phyloP scores from a whole-genome alignment of 2,888 invertebrate species.

The Drosophila kuntzei region DNA sequence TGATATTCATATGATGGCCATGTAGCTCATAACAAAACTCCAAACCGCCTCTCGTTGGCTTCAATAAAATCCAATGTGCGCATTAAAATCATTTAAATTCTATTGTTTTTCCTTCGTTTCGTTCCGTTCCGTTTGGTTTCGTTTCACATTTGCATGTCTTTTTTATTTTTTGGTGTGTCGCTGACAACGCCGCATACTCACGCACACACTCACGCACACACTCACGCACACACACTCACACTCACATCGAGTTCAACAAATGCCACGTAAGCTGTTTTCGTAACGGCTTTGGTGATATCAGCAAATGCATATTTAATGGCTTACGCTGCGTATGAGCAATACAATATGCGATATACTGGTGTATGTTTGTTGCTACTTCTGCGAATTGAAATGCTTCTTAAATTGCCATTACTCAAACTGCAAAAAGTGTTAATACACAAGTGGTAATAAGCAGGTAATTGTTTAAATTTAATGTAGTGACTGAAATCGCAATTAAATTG shows the following conservation, averaged over 20 bases:
- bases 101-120: conserved; percentile 68
- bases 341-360: conserved; percentile 19
- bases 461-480: neutral
- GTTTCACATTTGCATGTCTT: conserved; percentile 56
- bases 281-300: conserved; percentile 77
- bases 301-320: conserved; percentile 80
- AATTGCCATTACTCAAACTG: conserved; percentile 42
- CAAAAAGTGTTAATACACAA: conserved; percentile 17
- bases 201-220: conserved; percentile 14
- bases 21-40: conserved; percentile 64
- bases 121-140: conserved; percentile 25
- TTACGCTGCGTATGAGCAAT: conserved; percentile 70
- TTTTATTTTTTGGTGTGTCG: conserved; percentile 26
- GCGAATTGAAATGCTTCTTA: conserved; percentile 35
- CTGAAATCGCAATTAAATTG: conserved; percentile 1
- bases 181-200: conserved; percentile 16
- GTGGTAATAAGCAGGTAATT: conserved; percentile 16
- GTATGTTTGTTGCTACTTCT: conserved; percentile 26
- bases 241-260: conserved; percentile 37
- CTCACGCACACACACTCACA: conserved; percentile 8
- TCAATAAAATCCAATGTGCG: conserved; percentile 80
- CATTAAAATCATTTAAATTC: conserved; percentile 84
- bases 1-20: conserved; percentile 70
- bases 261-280: conserved; percentile 76
- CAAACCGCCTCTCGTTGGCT: conserved; percentile 51